Evolutionary conservation across 2,113 vertebrate species (phyloP).

Genomic region (Cynopterus brachyotis): DNA sequence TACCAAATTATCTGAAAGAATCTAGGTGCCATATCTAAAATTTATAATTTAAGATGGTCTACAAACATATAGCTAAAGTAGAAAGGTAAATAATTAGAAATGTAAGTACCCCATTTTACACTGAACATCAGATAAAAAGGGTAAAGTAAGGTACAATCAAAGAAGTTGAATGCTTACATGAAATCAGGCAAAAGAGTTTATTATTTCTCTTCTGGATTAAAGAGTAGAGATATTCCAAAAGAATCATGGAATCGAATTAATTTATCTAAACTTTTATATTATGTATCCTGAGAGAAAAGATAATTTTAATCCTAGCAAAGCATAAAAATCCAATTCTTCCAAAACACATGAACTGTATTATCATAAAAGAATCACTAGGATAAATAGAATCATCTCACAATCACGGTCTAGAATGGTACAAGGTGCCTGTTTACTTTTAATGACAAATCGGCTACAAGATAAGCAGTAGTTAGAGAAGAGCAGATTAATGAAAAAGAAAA

Average conservation of each 20-base stretch:
- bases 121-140: not conserved
- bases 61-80: not conserved
- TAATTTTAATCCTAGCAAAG: not conserved
- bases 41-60: not conserved
- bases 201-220: not conserved
- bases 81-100: not conserved
- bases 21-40: not conserved
- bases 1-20: not conserved
- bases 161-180: not conserved
- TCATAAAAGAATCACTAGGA: not conserved
- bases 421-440: not conserved
- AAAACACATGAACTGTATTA: not conserved
- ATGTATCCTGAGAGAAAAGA: not conserved
- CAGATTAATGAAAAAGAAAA: not conserved
- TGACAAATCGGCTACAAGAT: not conserved
- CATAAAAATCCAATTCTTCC: not conserved
- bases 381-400: not conserved
- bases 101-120: not conserved
- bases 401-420: not conserved
- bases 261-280: not conserved
- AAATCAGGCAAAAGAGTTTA: not conserved
- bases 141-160: conserved; percentile 15
- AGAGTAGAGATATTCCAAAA: not conserved
- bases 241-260: not conserved
- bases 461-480: not conserved